Percentiles rank a stretch among this genome's conserved stretches.
phyloP scores from a whole-genome alignment of 2,888 invertebrate genomes.

The Caenorhabditis macrosperma region DNA sequence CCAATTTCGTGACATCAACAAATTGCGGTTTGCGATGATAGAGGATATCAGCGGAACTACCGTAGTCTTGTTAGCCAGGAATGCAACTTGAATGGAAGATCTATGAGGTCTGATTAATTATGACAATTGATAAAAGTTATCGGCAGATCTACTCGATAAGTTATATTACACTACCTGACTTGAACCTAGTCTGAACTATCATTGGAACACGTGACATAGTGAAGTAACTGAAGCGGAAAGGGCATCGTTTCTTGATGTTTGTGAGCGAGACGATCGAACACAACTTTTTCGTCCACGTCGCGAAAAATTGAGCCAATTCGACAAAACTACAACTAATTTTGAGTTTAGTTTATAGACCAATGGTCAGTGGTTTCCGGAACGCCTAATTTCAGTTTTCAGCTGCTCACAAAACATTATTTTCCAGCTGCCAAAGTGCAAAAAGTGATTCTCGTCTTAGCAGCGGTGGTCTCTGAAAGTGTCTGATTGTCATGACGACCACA shows the following conservation, averaged over 20 bases:
- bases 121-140: no score
- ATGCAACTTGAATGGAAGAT: no score
- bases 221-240: neutral
- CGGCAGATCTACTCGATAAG: no score
- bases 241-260: neutral
- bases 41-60: neutral
- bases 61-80: no score
- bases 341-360: neutral
- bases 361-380: neutral
- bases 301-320: neutral
- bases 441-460: neutral
- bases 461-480: slow-evolving; percentile 2
- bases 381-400: neutral
- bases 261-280: neutral
- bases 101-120: no score
- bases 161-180: neutral
- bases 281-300: neutral
- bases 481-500: slow-evolving; percentile 26
- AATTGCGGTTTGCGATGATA: no score
- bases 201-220: neutral
- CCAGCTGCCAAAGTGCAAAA: neutral
- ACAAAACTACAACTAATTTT: neutral
- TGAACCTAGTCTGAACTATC: neutral
- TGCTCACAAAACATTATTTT: neutral
- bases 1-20: neutral